A percentile compares a stretch with the other conserved stretches of the same genome.
phyloP scores from a whole-genome alignment of 2,888 invertebrate genomes.

The Busseola fusca region DNA sequence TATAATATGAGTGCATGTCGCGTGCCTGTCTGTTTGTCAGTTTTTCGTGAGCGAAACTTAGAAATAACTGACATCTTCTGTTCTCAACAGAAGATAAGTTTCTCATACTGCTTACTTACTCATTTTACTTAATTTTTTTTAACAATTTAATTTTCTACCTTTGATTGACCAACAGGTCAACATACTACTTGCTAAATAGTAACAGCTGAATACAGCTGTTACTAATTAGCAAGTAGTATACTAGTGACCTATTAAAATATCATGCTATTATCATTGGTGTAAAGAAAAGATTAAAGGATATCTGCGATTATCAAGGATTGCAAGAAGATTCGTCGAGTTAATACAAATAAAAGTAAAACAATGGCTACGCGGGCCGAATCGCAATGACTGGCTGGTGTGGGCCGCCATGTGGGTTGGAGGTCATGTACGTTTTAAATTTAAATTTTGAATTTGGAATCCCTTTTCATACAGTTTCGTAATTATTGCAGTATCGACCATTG shows the following conservation, averaged over 20 bases:
- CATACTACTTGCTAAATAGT: too few species aligned
- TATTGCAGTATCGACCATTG: constrained; percentile 19
- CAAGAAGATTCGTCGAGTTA: constrained; percentile 68
- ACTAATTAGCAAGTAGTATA: neutral
- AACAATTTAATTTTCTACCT: too few species aligned
- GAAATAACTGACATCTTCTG: neutral
- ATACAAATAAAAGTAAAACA: constrained; percentile 83
- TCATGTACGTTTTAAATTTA: constrained; percentile 77
- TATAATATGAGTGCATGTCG: constrained; percentile 13
- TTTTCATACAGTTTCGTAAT: constrained; percentile 56
- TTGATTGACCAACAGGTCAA: too few species aligned
- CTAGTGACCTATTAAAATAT: neutral
- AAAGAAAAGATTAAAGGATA: constrained; percentile 32
- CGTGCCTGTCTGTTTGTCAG: constrained; percentile 27
- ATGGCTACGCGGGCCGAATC: constrained; percentile 84
- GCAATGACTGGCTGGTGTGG: constrained; percentile 81
- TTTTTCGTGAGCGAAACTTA: constrained; percentile 9
- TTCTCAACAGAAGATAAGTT: neutral
- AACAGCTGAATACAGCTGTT: too few species aligned
- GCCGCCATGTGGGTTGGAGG: constrained; percentile 87
- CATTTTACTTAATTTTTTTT: too few species aligned
- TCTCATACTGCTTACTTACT: neutral
- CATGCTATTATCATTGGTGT: neutral
- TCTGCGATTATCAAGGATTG: constrained; percentile 67
- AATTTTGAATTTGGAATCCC: constrained; percentile 72